phyloP scores from a whole-genome alignment of 2,797 vertebrate genomes.

The Okamejei kenojei region DNA sequence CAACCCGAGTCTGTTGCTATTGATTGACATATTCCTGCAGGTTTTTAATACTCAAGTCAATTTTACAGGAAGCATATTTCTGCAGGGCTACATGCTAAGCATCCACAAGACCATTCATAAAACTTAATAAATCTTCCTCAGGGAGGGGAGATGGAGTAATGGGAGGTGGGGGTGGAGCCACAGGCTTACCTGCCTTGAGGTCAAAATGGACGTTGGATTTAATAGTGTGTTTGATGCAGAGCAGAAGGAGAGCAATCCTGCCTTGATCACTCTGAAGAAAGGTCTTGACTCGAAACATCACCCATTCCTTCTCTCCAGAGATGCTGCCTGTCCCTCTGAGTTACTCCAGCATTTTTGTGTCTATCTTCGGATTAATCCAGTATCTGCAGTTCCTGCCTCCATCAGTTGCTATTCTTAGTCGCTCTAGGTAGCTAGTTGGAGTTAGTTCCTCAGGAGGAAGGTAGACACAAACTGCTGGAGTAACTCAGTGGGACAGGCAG shows the following conservation, averaged over 20 bases:
- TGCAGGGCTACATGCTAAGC: neutral
- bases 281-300: no score
- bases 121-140: neutral
- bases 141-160: neutral
- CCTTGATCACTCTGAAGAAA: neutral
- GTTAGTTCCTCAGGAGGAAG: no score
- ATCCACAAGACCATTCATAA: neutral
- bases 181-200: neutral
- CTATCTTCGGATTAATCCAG: no score
- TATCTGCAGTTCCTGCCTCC: neutral
- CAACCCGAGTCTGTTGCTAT: constrained; percentile 9
- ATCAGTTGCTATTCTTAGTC: neutral
- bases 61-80: neutral
- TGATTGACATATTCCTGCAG: neutral
- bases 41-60: neutral
- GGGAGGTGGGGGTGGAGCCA: no score
- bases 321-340: no score
- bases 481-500: no score
- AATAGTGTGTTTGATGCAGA: neutral
- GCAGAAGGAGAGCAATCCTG: neutral
- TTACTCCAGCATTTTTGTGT: no score
- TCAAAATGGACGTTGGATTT: neutral
- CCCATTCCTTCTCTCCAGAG: no score
- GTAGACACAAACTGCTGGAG: no score
- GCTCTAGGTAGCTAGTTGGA: no score